Evolutionary conservation across 2,888 invertebrate genomes (phyloP), one percentile per base, ranked within the genome.

Genomic region (Mesorhabditis sp.): DNA sequence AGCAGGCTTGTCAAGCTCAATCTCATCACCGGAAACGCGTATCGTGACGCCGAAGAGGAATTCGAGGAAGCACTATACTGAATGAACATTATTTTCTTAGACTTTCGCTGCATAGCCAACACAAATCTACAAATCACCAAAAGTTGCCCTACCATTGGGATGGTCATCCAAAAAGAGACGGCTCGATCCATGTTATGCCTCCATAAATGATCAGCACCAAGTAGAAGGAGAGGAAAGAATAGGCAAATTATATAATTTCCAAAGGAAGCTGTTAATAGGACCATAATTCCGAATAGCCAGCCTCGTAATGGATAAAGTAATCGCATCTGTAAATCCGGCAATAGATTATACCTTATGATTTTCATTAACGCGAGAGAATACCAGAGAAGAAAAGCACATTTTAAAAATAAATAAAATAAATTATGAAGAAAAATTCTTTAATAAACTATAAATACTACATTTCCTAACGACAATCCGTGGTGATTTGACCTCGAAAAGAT

Each of bases 1-100:
- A 5, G 91, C 90, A 58, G 90, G 90, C 83, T 92, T 92, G 76
- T 90, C 88, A 0, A 91, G 69, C 43, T 77, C 79, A 42, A 85
- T 83, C 43, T 74, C 71, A 70, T 85, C 85, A 4, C 85, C 85
- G 44, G 74, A 77, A 28, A 82, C 81, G 45, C 79, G 76, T 6
- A 83, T 72, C 45, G 77, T 74, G 45, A 83, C 78, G 41, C 85
- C 79, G 72, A 80, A 83, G 28, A 85, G 68, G 67, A 76, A 80
- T 65, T 84, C 81, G 66, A 86, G 74, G 42, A 83, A 77, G n/a
- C 81, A 80, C 84, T 85, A 69, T 66, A 81, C 74, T 62, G 61
- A 5, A 4, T 58, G n/a, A 41, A 13, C 45, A n/a, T 43, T 58
- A 62, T 41, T 62, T 67, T 67, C 43, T 66, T 43, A 7, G 7